Conservation (phyloP, 2,888 invertebrate genomes). For the Drosophila testacea region DNA sequence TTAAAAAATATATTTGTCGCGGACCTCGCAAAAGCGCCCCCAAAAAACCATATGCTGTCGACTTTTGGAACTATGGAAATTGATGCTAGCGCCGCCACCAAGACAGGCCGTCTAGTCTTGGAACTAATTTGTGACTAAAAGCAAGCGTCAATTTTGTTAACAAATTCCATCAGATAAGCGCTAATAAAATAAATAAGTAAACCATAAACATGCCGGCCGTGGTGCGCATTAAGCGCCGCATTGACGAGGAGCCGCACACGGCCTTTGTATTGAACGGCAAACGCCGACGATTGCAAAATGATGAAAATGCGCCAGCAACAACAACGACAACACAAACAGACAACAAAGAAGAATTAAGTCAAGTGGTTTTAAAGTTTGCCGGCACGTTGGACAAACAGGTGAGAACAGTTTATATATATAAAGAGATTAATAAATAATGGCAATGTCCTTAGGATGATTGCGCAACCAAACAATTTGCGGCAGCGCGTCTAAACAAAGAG, state of each 20-base stretch:
- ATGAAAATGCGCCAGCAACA: constrained; percentile 45
- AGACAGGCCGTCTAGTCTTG: constrained; percentile 3
- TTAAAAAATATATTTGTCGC: too few species aligned
- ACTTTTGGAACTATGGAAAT: too few species aligned
- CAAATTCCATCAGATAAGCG: constrained; percentile 36
- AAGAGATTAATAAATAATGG: not conserved
- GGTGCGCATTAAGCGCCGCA: constrained; percentile 90
- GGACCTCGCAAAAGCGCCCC: too few species aligned
- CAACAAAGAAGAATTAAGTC: constrained; percentile 85
- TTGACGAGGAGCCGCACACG: constrained; percentile 90
- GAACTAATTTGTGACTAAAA: constrained; percentile 24
- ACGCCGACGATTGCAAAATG: constrained; percentile 87
- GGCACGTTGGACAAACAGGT: constrained; percentile 90
- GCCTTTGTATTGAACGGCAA: constrained; percentile 91
- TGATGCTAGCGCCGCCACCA: not conserved
- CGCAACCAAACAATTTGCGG: constrained; percentile 84
- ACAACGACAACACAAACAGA: constrained; percentile 20
- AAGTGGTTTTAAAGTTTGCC: constrained; percentile 90
- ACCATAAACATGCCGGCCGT: constrained; percentile 86
- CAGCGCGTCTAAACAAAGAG: constrained; percentile 85
- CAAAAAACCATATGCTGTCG: too few species aligned
- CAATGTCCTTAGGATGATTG: constrained; percentile 84
- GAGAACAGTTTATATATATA: constrained; percentile 38
- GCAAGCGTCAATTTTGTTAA: constrained; percentile 16
- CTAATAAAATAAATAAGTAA: constrained; percentile 15